These are phyloP conservation scores for Drosophila trapezifrons DNA, from an alignment of 1,140 invertebrate genomes.

Conservation along the genomic window DNA sequence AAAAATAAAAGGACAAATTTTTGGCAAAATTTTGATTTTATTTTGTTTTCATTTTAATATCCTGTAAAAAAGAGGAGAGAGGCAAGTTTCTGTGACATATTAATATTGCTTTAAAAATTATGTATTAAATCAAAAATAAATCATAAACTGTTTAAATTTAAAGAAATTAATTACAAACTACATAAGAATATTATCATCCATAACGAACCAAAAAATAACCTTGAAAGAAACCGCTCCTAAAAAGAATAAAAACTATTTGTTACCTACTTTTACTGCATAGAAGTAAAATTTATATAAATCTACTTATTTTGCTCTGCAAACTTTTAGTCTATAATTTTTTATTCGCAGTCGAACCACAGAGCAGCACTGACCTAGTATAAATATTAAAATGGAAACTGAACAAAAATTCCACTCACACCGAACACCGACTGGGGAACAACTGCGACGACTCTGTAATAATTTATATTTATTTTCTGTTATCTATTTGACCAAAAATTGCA, in stretches of 20 bases:
- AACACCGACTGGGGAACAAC: constrained; percentile 16
- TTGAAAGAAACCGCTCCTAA: not conserved
- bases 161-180: too few species aligned
- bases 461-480: constrained; percentile 61
- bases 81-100: too few species aligned
- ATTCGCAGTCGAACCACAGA: not conserved
- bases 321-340: not conserved
- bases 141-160: too few species aligned
- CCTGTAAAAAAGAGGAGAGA: not conserved
- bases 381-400: constrained; percentile 38
- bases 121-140: too few species aligned
- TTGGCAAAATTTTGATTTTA: constrained; percentile 8
- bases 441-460: constrained; percentile 42
- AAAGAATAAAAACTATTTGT: too few species aligned
- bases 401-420: constrained; percentile 25
- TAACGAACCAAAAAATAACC: too few species aligned
- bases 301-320: not conserved
- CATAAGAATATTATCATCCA: too few species aligned
- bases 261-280: not conserved
- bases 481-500: constrained; percentile 58
- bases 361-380: constrained; percentile 35
- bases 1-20: constrained; percentile 1
- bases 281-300: not conserved
- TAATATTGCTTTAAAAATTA: not conserved
- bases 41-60: constrained; percentile 2